A percentile compares a stretch with the other conserved stretches of the same genome.
Conservation (phyloP, 2,888 invertebrate species). For the Glomeris marginata region DNA sequence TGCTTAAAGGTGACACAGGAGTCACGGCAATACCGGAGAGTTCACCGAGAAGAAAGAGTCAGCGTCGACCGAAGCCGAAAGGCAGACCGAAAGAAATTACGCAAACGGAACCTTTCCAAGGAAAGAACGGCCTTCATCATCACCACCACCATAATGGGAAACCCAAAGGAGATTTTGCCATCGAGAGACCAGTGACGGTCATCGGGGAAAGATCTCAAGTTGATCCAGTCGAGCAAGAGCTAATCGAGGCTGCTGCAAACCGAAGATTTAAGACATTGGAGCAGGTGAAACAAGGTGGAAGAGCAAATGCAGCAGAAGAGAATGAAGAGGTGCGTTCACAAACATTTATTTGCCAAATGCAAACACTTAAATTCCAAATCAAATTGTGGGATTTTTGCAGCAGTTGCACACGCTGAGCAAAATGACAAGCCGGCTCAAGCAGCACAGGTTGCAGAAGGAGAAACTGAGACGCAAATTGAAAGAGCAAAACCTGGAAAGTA, state of each 20-base stretch:
- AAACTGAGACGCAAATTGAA: constrained; percentile 1
- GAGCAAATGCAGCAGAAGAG: constrained; percentile 1
- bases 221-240: constrained; percentile 6
- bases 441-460: constrained; percentile 5
- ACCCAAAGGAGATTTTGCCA: constrained; percentile 1
- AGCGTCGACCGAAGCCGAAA: neutral
- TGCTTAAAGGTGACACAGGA: neutral
- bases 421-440: constrained; percentile 5
- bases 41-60: neutral
- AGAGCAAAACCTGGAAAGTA: neutral
- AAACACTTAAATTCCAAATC: no score
- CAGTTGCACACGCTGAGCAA: constrained; percentile 2
- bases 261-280: constrained; percentile 1
- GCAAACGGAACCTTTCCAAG: no score
- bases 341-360: no score
- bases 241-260: constrained; percentile 5
- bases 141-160: neutral
- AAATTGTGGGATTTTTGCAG: no score
- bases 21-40: neutral
- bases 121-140: neutral
- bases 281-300: neutral
- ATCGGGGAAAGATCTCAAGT: constrained; percentile 6
- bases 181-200: constrained; percentile 6
- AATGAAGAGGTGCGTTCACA: neutral
- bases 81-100: no score